Evolutionary conservation across 92 coral and sea anemone genomes (phyloP).

Genomic region (Nematostella vectensis): DNA sequence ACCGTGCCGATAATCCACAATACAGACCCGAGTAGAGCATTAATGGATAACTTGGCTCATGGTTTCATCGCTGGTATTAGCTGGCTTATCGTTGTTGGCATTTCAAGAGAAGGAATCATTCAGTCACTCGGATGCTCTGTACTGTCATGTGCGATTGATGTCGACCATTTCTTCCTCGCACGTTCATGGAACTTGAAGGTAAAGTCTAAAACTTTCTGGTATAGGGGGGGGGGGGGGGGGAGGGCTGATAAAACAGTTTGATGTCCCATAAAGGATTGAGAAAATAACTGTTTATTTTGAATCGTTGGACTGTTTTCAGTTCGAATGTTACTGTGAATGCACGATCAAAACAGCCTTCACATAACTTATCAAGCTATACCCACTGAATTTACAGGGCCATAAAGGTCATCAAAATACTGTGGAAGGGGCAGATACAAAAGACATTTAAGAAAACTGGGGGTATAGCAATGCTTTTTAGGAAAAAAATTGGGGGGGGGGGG

Average conservation of each 20-base stretch:
- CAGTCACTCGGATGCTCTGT: constrained; percentile 52
- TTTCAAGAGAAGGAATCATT: constrained; percentile 20
- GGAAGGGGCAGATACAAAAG: too few relatives aligned
- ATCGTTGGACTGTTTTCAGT: too few relatives aligned
- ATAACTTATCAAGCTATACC: too few relatives aligned
- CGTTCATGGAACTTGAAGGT: constrained; percentile 65
- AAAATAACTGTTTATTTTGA: too few relatives aligned
- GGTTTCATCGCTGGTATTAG: constrained; percentile 60
- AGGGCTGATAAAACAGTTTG: background rate
- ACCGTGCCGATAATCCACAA: constrained; percentile 4
- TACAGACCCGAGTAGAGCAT: constrained; percentile 27
- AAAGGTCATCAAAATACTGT: too few relatives aligned
- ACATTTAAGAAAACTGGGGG: too few relatives aligned
- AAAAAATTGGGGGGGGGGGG: too few relatives aligned
- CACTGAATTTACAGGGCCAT: too few relatives aligned
- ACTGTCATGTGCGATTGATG: constrained; percentile 70
- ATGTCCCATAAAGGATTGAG: too few relatives aligned
- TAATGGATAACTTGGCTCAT: constrained; percentile 61
- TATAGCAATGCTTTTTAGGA: too few relatives aligned
- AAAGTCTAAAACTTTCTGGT: background rate
- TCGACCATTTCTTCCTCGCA: constrained; percentile 85
- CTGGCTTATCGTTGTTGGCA: constrained; percentile 67
- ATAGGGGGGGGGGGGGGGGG: background rate
- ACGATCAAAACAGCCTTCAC: too few relatives aligned
- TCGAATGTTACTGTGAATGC: too few relatives aligned